Evolutionary conservation across 2,113 vertebrate genomes (phyloP).

Genomic region (Cynocephalus volans): DNA sequence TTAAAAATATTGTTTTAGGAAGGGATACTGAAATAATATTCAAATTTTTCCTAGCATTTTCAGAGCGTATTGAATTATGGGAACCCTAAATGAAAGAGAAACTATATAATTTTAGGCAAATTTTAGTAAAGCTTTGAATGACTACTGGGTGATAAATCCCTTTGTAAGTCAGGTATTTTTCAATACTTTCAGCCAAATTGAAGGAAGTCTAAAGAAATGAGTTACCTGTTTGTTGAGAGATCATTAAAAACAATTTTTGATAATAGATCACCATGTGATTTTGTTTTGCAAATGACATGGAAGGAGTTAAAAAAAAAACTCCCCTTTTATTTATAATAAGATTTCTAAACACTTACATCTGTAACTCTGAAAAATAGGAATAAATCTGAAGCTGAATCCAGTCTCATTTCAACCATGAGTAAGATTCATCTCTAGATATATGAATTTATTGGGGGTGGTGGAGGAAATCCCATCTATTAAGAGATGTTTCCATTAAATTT

Average conservation of each 20-base stretch:
- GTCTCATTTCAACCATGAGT: neutral
- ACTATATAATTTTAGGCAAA: neutral
- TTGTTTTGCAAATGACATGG: neutral
- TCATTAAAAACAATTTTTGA: constrained; percentile 32
- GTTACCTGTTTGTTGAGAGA: neutral
- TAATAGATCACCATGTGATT: neutral
- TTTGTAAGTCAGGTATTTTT: constrained; percentile 11
- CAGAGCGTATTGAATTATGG: neutral
- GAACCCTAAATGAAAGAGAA: neutral
- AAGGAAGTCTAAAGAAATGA: constrained; percentile 24
- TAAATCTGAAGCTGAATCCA: neutral
- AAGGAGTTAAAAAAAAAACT: neutral
- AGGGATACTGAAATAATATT: neutral
- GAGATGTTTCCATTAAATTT: neutral
- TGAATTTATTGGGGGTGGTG: neutral
- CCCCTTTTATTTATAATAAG: neutral
- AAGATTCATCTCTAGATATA: neutral
- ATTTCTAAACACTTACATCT: neutral
- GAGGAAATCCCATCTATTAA: neutral
- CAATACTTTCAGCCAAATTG: constrained; percentile 6
- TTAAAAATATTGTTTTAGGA: constrained; percentile 22
- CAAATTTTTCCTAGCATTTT: constrained; percentile 2
- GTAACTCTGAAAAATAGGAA: neutral
- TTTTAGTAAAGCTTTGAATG: constrained; percentile 46
- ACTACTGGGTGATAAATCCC: constrained; percentile 26